Evolutionary conservation across 2,113 vertebrate species (phyloP), one percentile per base, ranked within the genome.

Genomic region (Microcebus tavaratra): DNA sequence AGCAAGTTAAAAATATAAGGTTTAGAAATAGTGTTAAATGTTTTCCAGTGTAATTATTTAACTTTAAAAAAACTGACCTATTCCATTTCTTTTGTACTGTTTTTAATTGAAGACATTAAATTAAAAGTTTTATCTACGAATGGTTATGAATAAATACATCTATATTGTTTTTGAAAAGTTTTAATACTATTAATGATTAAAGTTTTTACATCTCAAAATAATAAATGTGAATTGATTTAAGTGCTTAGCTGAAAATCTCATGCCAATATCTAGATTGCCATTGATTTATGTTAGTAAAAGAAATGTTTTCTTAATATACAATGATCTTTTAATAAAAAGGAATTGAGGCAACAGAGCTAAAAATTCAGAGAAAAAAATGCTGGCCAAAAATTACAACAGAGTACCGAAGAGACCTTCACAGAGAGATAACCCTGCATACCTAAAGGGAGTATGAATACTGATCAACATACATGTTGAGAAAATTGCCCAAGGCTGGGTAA

Each of bases 1-100:
- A 55, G 87, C 59, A 96, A 90, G 17, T 48, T 94, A 92, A 96
- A 97, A 89, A 79, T 79, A 50, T 23, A 72, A 95, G 45, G 1
- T 63, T 88, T 85, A 29, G n/a, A 95, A 96, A 91, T 57, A 84
- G 31, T 36, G 96, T 94, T 79, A 73, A 81, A 61, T 88, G 25
- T 78, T 94, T 86, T 63, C 39, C 13, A 88, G 53, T 45, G 1
- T 92, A 96, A 78, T 80, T 90, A 90, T 59, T 90, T 84, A 92
- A 68, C 53, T 92, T 96, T 80, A 14, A 70, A 65, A 94, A 86
- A 73, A 11, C 27, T 82, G 53, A 57, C 20, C 17, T 88, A 68
- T 57, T 81, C 21, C 18, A 63, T 57, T 81, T 17, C 18, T 76
- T 73, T 95, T 94, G 94, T 92, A 84, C 80, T 76, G 34, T 45